Base-by-base conservation (phyloP, 2,797 vertebrate genomes). In the Gymnocypris eckloni region DNA sequence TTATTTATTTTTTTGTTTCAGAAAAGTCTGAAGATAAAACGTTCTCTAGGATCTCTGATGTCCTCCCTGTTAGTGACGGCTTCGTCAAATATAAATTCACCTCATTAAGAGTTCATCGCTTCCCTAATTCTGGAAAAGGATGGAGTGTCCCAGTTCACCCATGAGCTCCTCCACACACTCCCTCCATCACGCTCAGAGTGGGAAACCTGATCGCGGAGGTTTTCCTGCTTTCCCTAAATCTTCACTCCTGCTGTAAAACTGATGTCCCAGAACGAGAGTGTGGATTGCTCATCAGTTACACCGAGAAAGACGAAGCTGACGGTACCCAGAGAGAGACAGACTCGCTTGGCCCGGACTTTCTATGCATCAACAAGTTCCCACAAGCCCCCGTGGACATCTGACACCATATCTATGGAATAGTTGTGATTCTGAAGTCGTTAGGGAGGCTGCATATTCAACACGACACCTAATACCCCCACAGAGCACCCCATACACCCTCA, bases 341-440 rank as follows among this genome's bases (percentile, higher is more conserved):
- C 66, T 81, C 4, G 6, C 28, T 69, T 78, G 83, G 59, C 72
- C 48, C 1, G 4, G 48, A 33, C 48, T 66, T 37, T 78, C 73
- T 12, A 13, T 52, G 73, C 41, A 82, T 64, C 83, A 71, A 54
- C 73, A 61, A 82, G 52, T 85, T 85, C 75, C 86, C 87, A 90
- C 70, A 89, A 91, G 91, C 90, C 87, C 87, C 81, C 86, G 86
- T 92, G 86, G 90, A 76, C 86, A 92, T 89, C 54, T 87, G 88
- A 87, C 89, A 90, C 92, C 90, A 91, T 90, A 92, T 90, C 90
- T 89, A 86, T 90, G 56, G 73, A 69, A 79, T 84, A 86, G 66
- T 39, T 76, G 79, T 9, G 18, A 82, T 86, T 84, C 78, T 86
- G 25, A 66, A 70, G 50, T 86, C 45, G 22, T 85, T 82, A 72